A percentile compares a stretch with the other conserved stretches of the same genome.
Conservation (phyloP, 1,140 invertebrate genomes). For the Aphaenogaster rudis region DNA sequence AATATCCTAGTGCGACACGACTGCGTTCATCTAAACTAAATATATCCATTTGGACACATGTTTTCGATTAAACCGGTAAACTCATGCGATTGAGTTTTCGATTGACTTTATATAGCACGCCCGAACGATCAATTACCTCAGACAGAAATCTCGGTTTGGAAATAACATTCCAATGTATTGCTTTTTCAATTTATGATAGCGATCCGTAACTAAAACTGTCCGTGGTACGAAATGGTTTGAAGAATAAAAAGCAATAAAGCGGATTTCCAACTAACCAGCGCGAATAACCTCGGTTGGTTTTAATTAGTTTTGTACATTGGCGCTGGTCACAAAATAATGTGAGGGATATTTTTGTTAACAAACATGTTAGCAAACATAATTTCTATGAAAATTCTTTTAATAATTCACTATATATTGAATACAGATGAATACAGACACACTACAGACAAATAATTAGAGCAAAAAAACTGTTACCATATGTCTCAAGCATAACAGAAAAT, state of each 20-base stretch:
- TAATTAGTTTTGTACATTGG: slow-evolving; percentile 19
- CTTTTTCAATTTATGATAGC: slow-evolving; percentile 55
- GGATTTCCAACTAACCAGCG: slow-evolving; percentile 44
- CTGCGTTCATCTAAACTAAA: slow-evolving; percentile 12
- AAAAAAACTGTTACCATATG: slow-evolving; percentile 31
- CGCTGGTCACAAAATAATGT: not conserved
- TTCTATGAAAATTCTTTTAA: slow-evolving; percentile 3
- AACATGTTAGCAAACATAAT: slow-evolving; percentile 9
- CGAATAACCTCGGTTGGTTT: slow-evolving; percentile 25
- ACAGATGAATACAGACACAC: too few species aligned
- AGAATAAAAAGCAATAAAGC: slow-evolving; percentile 48
- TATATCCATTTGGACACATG: slow-evolving; percentile 13
- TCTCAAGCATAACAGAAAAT: slow-evolving; percentile 28
- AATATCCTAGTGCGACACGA: not conserved
- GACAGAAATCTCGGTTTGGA: slow-evolving; percentile 35
- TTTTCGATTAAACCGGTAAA: slow-evolving; percentile 48
- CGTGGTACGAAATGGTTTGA: slow-evolving; percentile 22
- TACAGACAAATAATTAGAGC: not conserved
- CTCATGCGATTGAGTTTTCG: slow-evolving; percentile 23
- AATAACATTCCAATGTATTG: slow-evolving; percentile 30
- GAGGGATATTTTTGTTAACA: slow-evolving; percentile 31
- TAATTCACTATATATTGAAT: not conserved
- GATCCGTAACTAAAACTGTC: slow-evolving; percentile 39
- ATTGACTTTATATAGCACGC: slow-evolving; percentile 45
- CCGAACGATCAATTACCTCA: slow-evolving; percentile 44